A percentile compares a stretch with the other conserved stretches of the same genome.
Evolutionary conservation across 2,888 invertebrate genomes (phyloP).

Genomic region (Hoplodrina blanda): DNA sequence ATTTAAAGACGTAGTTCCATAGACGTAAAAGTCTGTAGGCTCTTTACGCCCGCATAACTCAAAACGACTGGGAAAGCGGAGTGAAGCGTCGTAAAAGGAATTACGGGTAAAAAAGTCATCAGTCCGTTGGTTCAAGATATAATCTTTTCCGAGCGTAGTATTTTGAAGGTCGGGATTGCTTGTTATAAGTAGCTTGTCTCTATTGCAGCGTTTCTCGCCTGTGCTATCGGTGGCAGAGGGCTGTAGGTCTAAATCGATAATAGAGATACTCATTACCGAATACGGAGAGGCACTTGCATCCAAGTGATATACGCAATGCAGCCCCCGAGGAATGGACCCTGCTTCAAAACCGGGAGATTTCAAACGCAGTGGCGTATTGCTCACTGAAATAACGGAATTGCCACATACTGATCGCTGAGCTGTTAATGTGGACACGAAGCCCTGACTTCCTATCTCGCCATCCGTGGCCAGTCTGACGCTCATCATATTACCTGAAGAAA

Average conservation of each 20-base stretch:
- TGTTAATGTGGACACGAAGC: constrained; percentile 91
- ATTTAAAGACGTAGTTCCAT: constrained; percentile 72
- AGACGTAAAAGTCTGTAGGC: constrained; percentile 76
- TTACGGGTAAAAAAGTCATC: constrained; percentile 69
- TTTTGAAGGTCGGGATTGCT: constrained; percentile 67
- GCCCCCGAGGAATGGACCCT: constrained; percentile 77
- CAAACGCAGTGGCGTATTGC: constrained; percentile 66
- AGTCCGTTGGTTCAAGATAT: constrained; percentile 66
- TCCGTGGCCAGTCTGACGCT: constrained; percentile 93
- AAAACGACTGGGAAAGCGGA: constrained; percentile 63
- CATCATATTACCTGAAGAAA: constrained; percentile 91
- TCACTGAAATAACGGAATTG: constrained; percentile 67
- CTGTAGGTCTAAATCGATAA: constrained; percentile 76
- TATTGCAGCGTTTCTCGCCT: constrained; percentile 72
- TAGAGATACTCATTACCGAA: constrained; percentile 69
- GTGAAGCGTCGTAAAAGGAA: constrained; percentile 63
- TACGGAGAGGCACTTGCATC: constrained; percentile 59
- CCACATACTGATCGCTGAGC: constrained; percentile 83
- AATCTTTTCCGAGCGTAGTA: constrained; percentile 76
- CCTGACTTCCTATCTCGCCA: constrained; percentile 90
- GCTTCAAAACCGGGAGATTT: constrained; percentile 79
- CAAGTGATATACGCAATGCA: constrained; percentile 80
- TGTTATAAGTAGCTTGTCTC: constrained; percentile 79
- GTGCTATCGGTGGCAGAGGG: constrained; percentile 61
- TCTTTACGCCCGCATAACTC: constrained; percentile 76